Evolutionary conservation across 1,140 invertebrate genomes (phyloP).

Genomic region (Metaphire vulgaris): DNA sequence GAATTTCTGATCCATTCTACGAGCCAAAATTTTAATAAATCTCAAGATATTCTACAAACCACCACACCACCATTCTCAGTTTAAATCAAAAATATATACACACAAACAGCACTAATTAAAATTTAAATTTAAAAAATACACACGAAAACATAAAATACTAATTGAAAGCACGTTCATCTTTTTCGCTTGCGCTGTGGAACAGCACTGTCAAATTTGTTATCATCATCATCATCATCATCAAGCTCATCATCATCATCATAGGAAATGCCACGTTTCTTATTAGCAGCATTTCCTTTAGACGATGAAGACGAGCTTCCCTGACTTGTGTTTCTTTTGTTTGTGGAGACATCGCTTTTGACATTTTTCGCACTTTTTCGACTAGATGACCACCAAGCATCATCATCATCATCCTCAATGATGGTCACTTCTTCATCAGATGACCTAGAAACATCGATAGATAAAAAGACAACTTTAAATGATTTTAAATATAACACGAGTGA

Average conservation of each 20-base stretch:
- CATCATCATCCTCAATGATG: background rate
- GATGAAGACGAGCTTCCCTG: background rate
- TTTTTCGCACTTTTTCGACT: background rate
- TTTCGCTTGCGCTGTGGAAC: constrained; percentile 3
- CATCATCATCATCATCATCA: constrained; percentile 27
- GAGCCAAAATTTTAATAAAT: no score
- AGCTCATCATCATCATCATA: background rate
- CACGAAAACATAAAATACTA: background rate
- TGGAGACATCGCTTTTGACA: background rate
- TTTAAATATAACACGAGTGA: background rate
- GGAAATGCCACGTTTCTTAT: background rate
- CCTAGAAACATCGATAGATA: background rate
- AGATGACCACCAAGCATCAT: background rate
- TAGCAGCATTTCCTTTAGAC: background rate
- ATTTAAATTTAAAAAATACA: no score
- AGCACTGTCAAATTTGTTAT: constrained; percentile 29
- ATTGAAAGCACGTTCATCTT: constrained; percentile 17
- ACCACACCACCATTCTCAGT: no score
- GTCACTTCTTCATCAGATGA: background rate
- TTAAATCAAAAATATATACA: no score
- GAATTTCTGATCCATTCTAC: no score
- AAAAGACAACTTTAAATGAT: background rate
- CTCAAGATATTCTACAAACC: no score
- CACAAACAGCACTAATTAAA: no score
- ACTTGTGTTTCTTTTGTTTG: background rate